A percentile compares a stretch with the other conserved stretches of the same genome.
These are phyloP conservation scores for Eulemur coronatus DNA, from an alignment of 2,797 vertebrate genomes.

Conservation along the genomic window DNA sequence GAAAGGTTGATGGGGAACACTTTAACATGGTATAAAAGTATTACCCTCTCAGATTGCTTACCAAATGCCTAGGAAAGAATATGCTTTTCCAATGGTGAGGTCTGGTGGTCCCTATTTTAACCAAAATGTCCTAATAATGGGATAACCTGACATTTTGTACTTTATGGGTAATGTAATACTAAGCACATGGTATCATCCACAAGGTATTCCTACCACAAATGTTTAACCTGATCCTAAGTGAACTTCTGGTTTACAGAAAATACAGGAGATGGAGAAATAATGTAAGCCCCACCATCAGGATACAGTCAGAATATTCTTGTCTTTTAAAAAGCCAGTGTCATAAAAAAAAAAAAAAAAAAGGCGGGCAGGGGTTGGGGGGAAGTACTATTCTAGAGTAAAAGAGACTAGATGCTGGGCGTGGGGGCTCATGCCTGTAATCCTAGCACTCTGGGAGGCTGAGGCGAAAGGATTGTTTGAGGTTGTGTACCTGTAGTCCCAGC, in stretches of 20 bases:
- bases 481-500: too few relatives aligned
- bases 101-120: neutral
- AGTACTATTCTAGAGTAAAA: too few relatives aligned
- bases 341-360: too few relatives aligned
- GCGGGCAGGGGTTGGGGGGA: too few relatives aligned
- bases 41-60: neutral
- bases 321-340: neutral
- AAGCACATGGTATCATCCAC: neutral
- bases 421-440: too few relatives aligned
- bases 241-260: slow-evolving; percentile 4
- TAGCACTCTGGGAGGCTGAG: too few relatives aligned
- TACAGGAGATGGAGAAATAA: neutral
- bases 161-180: neutral
- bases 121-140: neutral
- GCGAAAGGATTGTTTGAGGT: too few relatives aligned
- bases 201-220: neutral
- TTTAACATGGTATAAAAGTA: neutral
- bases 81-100: neutral
- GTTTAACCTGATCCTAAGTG: neutral
- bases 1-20: neutral
- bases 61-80: neutral
- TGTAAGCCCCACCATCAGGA: neutral
- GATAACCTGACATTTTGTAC: neutral
- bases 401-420: too few relatives aligned
- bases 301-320: neutral